Evolutionary conservation across 2,888 invertebrate genomes (phyloP), one percentile per base, ranked within the genome.

Genomic region (Leucozona laternaria): DNA sequence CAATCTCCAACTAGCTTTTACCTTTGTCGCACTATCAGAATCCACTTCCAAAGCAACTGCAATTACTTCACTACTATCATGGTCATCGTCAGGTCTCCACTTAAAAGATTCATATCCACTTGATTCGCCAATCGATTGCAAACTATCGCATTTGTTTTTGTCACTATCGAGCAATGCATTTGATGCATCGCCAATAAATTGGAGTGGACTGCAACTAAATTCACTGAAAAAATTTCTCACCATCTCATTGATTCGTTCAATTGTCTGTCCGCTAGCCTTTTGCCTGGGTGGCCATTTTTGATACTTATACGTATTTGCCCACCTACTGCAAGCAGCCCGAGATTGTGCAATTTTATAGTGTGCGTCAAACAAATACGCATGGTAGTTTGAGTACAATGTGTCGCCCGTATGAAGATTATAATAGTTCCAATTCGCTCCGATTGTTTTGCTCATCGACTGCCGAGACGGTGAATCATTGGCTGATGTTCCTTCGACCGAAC

Each of bases 321-420:
- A 98, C 72, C 94, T 93, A 0, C 93, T 91, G 91, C 97, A 97
- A 0, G 97, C 97, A 37, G 94, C 92, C 53, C 95, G 94, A 90
- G 97, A 96, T 10, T 95, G 94, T 31, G 95, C 94, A 72, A 98
- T 96, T 91, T 96, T 96, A 90, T 94, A 95, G 88, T 96, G 94
- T 0, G 98, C 97, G 91, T 97, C 97, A 90, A 96, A 95, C 37
- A 98, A 93, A 92, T 98, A 98, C 0, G 96, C 96, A 93, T 97
- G 96, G 92, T 96, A 96, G 92, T 97, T 97, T 40, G 96, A 96
- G 90, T 95, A 96, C 83, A 97, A 92, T 78, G 95, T 96, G 88
- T 96, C 96, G 53, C 94, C 94, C 88, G 94, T 90, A 89, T 93
- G 91, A 25, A 93, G 89, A 5, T 93, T 93, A 88, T 94, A 94